Conservation (phyloP, 92 coral and sea anemone genomes). For the Phenganax stokvisi region DNA sequence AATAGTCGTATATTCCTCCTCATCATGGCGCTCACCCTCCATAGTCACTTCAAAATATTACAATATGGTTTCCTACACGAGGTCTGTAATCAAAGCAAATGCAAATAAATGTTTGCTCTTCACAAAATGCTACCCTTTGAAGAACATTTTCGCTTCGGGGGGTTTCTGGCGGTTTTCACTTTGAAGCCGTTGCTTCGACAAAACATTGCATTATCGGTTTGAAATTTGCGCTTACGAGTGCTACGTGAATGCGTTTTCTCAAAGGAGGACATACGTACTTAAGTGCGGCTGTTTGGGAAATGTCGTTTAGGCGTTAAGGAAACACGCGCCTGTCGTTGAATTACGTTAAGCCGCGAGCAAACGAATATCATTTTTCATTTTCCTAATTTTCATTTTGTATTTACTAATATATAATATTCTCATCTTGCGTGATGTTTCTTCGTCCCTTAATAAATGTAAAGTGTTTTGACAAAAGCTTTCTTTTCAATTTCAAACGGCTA, state of each 20-base stretch:
- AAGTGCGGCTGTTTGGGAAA: neutral
- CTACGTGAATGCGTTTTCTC: no score
- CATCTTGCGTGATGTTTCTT: neutral
- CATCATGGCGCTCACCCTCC: neutral
- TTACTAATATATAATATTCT: neutral
- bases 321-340: neutral
- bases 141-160: conserved; percentile 34
- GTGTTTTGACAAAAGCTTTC: neutral
- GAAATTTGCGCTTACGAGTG: no score
- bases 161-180: conserved; percentile 27
- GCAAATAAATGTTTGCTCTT: conserved; percentile 35
- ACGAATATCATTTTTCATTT: conserved; percentile 12
- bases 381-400: neutral
- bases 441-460: neutral
- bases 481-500: neutral
- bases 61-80: neutral
- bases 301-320: conserved; percentile 10
- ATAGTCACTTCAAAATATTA: neutral
- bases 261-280: neutral
- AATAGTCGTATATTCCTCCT: neutral
- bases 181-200: neutral
- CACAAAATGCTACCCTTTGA: conserved; percentile 15
- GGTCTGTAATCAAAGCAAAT: conserved; percentile 17
- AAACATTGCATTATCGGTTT: no score
- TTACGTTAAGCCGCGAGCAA: neutral